Conservation (phyloP, 1,140 invertebrate genomes). For the Diorhabda elongata region DNA sequence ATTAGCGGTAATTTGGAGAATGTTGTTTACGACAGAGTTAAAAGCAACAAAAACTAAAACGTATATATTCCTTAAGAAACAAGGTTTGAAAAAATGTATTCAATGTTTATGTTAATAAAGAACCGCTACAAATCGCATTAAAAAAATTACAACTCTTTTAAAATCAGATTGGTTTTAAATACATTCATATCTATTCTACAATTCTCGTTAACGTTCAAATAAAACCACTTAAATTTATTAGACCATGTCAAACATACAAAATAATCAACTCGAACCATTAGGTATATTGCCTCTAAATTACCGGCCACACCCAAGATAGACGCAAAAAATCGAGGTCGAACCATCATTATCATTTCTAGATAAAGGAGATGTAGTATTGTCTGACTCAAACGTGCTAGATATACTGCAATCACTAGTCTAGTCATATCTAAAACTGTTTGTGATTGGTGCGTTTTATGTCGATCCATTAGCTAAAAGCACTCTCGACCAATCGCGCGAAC, state of each 20-base stretch:
- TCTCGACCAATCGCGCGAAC: conserved; percentile 6
- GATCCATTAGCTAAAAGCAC: conserved; percentile 19
- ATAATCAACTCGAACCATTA: conserved; percentile 1
- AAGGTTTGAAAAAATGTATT: too few species aligned
- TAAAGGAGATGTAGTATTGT: conserved; percentile 17
- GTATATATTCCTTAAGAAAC: too few species aligned
- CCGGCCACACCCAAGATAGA: neutral
- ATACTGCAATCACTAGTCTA: neutral
- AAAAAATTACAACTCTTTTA: too few species aligned
- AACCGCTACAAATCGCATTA: too few species aligned
- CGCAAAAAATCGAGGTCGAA: neutral
- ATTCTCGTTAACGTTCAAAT: neutral
- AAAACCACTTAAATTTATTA: conserved; percentile 1
- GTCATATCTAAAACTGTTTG: conserved; percentile 15
- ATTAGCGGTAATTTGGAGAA: too few species aligned
- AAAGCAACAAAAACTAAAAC: too few species aligned
- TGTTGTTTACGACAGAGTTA: too few species aligned
- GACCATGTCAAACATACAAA: neutral
- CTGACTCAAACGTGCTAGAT: conserved; percentile 1
- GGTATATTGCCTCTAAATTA: conserved; percentile 2
- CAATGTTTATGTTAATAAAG: too few species aligned
- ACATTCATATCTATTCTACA: neutral
- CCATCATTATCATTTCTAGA: conserved; percentile 7
- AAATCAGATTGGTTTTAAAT: too few species aligned
- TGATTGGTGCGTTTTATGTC: conserved; percentile 17